Evolutionary conservation across 1,140 invertebrate genomes (phyloP).

Genomic region (Danaus melanippus): DNA sequence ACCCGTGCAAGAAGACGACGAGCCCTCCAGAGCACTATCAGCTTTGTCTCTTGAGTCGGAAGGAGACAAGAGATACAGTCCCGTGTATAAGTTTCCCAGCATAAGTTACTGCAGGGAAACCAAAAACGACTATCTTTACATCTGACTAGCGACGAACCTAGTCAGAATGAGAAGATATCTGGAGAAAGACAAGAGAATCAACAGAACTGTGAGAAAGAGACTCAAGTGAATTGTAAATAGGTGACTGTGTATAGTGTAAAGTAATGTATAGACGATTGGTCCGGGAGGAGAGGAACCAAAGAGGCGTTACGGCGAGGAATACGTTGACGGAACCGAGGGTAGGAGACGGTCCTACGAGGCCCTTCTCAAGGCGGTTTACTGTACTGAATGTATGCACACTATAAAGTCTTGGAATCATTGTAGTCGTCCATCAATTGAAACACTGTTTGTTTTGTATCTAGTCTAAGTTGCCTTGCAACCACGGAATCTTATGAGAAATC

Average conservation of each 20-base stretch:
- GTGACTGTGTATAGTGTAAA: slow-evolving; percentile 44
- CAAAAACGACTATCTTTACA: slow-evolving; percentile 64
- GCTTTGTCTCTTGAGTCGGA: slow-evolving; percentile 58
- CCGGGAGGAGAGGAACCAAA: slow-evolving; percentile 38
- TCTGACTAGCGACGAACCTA: slow-evolving; percentile 41
- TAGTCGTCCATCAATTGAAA: too few relatives aligned
- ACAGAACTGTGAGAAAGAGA: slow-evolving; percentile 35
- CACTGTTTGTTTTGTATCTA: too few relatives aligned
- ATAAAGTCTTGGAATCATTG: too few relatives aligned
- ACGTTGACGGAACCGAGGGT: too few relatives aligned
- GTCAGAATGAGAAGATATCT: slow-evolving; percentile 23
- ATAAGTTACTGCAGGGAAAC: slow-evolving; percentile 62
- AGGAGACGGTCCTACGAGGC: too few relatives aligned
- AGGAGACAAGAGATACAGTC: slow-evolving; percentile 59
- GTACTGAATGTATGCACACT: too few relatives aligned
- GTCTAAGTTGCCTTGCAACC: too few relatives aligned
- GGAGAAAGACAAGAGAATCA: slow-evolving; percentile 20
- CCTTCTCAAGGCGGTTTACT: too few relatives aligned
- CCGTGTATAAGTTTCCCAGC: slow-evolving; percentile 70
- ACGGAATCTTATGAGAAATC: too few relatives aligned
- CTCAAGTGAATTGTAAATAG: slow-evolving; percentile 51
- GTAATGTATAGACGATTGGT: slow-evolving; percentile 46
- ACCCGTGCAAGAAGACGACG: slow-evolving; percentile 36
- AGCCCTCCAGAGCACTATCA: slow-evolving; percentile 55
- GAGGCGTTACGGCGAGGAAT: slow-evolving; percentile 15